Evolutionary conservation across 1,140 invertebrate species (phyloP).

Genomic region (Listronotus oregonensis): DNA sequence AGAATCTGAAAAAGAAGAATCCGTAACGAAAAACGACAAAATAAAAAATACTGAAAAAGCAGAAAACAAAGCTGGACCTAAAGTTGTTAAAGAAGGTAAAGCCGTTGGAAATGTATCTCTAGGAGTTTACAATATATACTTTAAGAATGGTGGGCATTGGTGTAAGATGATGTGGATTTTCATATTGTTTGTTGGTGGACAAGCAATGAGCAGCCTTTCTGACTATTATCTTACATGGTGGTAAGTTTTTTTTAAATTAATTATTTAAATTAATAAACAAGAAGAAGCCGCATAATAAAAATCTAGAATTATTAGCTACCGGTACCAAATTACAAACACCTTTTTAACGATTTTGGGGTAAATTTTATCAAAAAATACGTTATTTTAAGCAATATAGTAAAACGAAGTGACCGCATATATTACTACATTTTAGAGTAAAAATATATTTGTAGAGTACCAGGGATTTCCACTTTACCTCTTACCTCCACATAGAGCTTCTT

Average conservation of each 20-base stretch:
- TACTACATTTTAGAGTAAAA: too few species aligned
- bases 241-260: conserved; percentile 17
- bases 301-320: too few species aligned
- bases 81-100: conserved; percentile 32
- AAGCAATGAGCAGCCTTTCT: conserved; percentile 12
- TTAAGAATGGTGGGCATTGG: conserved; percentile 61
- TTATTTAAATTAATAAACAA: neutral
- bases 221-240: conserved; percentile 31
- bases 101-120: conserved; percentile 62
- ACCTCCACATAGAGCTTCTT: too few species aligned
- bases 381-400: too few species aligned
- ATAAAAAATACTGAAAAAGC: neutral
- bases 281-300: too few species aligned
- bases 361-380: too few species aligned
- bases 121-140: conserved; percentile 65
- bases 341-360: too few species aligned
- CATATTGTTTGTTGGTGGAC: conserved; percentile 12
- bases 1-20: conserved; percentile 45
- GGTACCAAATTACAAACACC: too few species aligned
- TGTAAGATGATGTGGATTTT: conserved; percentile 16
- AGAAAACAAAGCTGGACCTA: conserved; percentile 7
- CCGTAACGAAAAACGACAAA: conserved; percentile 3
- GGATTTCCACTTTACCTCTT: too few species aligned
- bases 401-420: too few species aligned
- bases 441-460: too few species aligned